Evolutionary conservation across 1,140 invertebrate genomes (phyloP).

Genomic region (Leptopilina boulardi): DNA sequence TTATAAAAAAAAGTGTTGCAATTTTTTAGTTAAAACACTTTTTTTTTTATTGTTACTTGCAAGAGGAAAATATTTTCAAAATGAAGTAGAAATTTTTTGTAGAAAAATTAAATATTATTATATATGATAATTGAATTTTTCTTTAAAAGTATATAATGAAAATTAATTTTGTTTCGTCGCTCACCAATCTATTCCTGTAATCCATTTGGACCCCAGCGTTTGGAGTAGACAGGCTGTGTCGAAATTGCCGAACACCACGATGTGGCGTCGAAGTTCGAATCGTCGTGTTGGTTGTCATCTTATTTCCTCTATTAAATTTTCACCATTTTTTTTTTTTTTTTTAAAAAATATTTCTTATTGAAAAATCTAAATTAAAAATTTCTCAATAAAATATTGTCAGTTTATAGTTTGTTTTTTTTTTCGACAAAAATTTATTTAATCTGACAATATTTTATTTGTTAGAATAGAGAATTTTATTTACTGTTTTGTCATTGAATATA

Average conservation of each 20-base stretch:
- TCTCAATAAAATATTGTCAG: not conserved
- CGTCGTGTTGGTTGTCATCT: not conserved
- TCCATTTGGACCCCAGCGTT: slow-evolving; percentile 47
- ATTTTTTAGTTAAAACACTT: too few relatives aligned
- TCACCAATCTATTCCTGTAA: slow-evolving; percentile 67
- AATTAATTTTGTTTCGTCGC: slow-evolving; percentile 35
- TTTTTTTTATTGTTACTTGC: too few relatives aligned
- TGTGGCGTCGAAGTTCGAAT: slow-evolving; percentile 17
- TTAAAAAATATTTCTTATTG: too few relatives aligned
- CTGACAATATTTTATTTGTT: not conserved
- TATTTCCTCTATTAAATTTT: slow-evolving; percentile 22
- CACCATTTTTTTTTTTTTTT: not conserved
- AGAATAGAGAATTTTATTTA: not conserved
- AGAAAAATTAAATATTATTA: too few relatives aligned
- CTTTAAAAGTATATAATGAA: not conserved
- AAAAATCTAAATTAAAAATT: not conserved
- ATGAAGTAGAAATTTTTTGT: too few relatives aligned
- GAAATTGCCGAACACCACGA: slow-evolving; percentile 27
- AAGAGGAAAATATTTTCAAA: too few relatives aligned
- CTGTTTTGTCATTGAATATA: not conserved
- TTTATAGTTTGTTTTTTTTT: not conserved
- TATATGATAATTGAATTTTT: not conserved
- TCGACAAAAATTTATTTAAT: not conserved
- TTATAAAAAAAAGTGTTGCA: too few relatives aligned
- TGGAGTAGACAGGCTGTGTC: slow-evolving; percentile 25